Conservation (phyloP, 2,113 vertebrate genomes). For the Nibea coibor region DNA sequence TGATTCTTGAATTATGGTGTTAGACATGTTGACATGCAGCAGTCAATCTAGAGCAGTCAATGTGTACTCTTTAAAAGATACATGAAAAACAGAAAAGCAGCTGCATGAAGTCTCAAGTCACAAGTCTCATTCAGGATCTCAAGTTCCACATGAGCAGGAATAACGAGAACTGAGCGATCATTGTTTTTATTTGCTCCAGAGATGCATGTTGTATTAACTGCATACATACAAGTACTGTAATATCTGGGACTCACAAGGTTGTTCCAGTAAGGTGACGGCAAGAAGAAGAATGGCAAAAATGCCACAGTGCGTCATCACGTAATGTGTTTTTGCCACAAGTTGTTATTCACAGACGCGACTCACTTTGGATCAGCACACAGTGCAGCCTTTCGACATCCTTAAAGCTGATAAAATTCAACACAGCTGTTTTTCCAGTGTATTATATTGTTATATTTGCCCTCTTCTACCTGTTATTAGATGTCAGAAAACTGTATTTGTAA, state of each 20-base stretch:
- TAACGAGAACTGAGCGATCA: not conserved
- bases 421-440: not conserved
- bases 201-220: not conserved
- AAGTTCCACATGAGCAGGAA: not conserved
- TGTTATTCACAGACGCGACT: not conserved
- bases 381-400: not conserved
- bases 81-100: not conserved
- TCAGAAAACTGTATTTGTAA: not conserved
- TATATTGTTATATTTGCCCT: not conserved
- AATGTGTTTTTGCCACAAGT: not conserved
- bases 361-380: constrained; percentile 4
- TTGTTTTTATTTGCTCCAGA: constrained; percentile 7
- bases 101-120: no score
- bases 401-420: not conserved
- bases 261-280: not conserved
- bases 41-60: no score
- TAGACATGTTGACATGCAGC: not conserved
- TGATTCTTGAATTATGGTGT: constrained; percentile 1
- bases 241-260: constrained; percentile 1
- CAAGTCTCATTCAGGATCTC: not conserved
- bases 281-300: not conserved
- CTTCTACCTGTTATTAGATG: not conserved
- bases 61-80: not conserved
- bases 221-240: constrained; percentile 33
- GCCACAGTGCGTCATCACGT: not conserved